Conservation (phyloP, 1,140 invertebrate genomes). For the Ceratina japonica region DNA sequence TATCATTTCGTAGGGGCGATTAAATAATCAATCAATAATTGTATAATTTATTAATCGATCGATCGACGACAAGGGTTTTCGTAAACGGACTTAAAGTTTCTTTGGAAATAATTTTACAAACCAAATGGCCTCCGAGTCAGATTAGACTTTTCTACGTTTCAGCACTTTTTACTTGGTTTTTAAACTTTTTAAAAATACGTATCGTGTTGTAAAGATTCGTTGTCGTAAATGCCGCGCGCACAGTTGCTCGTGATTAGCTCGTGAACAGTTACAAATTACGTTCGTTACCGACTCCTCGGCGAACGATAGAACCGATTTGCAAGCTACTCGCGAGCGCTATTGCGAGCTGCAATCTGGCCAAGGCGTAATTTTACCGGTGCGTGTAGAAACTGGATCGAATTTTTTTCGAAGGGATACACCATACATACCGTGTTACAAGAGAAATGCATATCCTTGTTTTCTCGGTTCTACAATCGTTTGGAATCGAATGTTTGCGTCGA, state of each 20-base stretch:
- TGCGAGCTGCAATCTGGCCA: too few species aligned
- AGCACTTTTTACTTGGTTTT: conserved; percentile 8
- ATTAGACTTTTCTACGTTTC: conserved; percentile 19
- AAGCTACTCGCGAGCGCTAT: too few species aligned
- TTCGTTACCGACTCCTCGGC: too few species aligned
- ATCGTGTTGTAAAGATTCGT: conserved; percentile 2
- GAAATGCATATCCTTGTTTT: conserved; percentile 58
- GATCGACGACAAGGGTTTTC: conserved; percentile 3
- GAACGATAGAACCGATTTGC: too few species aligned
- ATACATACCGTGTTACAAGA: conserved; percentile 57
- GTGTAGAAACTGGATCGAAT: conserved; percentile 33
- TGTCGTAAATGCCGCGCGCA: background rate
- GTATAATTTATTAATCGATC: conserved; percentile 4
- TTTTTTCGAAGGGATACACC: conserved; percentile 39
- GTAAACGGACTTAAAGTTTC: background rate
- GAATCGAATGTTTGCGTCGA: conserved; percentile 12
- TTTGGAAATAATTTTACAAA: background rate
- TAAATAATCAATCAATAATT: background rate
- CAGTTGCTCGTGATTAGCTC: background rate
- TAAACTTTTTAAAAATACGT: background rate
- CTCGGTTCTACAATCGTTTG: conserved; percentile 23
- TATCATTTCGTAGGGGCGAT: background rate
- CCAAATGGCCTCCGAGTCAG: conserved; percentile 18
- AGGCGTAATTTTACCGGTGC: conserved; percentile 31
- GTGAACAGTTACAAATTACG: too few species aligned